Percentiles rank a stretch among this genome's conserved stretches.
Conservation (phyloP, 2,797 vertebrate genomes). For the Crocodylus rhombifer region DNA sequence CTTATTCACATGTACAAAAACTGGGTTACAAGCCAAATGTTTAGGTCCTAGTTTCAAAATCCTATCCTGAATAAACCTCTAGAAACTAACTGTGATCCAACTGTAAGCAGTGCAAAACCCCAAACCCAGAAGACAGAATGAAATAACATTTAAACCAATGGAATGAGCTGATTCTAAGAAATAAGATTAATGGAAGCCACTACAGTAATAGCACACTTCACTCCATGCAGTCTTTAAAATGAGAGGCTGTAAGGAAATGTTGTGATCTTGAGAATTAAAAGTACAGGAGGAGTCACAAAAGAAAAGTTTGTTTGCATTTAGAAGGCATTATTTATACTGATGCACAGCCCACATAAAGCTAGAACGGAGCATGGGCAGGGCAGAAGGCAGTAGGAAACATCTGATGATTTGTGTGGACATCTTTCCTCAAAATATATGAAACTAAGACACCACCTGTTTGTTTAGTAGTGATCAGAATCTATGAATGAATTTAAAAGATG, state of each 20-base stretch:
- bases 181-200: slow-evolving; percentile 3
- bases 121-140: slow-evolving; percentile 3
- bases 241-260: slow-evolving; percentile 5
- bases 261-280: slow-evolving; percentile 19
- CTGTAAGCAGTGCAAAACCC: slow-evolving; percentile 25
- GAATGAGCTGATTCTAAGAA: slow-evolving; percentile 19
- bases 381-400: not conserved
- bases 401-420: slow-evolving; percentile 20
- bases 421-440: not conserved
- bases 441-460: slow-evolving; percentile 7
- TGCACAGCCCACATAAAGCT: slow-evolving; percentile 31
- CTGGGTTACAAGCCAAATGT: not conserved
- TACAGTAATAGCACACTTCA: not conserved
- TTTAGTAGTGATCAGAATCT: slow-evolving; percentile 29
- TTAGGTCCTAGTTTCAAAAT: slow-evolving; percentile 47
- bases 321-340: slow-evolving; percentile 32
- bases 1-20: not conserved
- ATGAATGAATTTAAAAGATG: slow-evolving; percentile 52
- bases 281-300: not conserved
- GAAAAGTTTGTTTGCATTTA: slow-evolving; percentile 18
- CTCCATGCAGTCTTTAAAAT: slow-evolving; percentile 20
- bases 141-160: slow-evolving; percentile 40
- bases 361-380: slow-evolving; percentile 25
- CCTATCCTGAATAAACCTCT: not conserved
- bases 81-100: slow-evolving; percentile 5